Percentiles rank a stretch among this genome's conserved stretches.
phyloP scores from a whole-genome alignment of 2,113 vertebrate species.

The Pionites leucogaster region DNA sequence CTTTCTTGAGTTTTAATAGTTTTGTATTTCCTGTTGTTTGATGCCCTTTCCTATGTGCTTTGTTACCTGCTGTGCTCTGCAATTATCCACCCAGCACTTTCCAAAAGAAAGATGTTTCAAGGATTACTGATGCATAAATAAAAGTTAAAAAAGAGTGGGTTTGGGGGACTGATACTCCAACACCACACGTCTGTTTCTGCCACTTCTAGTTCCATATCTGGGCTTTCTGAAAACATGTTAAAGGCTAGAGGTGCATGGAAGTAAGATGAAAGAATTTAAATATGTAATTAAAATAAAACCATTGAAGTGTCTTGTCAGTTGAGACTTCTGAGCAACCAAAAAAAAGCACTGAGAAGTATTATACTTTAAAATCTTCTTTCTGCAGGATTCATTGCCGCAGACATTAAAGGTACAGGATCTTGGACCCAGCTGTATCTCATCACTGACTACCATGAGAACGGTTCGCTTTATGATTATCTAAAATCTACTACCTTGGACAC shows the following conservation, averaged over 20 bases:
- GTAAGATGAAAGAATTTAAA: background rate
- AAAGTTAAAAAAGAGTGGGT: background rate
- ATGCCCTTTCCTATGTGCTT: background rate
- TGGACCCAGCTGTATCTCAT: constrained; percentile 98
- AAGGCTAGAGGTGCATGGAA: background rate
- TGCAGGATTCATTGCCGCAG: constrained; percentile 94
- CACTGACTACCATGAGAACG: constrained; percentile 96
- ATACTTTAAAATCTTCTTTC: background rate
- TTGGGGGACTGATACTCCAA: background rate
- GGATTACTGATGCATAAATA: background rate
- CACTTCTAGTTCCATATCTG: background rate
- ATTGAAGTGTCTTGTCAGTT: background rate
- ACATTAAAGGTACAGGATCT: constrained; percentile 97
- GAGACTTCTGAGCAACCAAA: background rate
- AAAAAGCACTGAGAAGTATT: background rate
- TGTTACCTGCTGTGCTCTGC: background rate
- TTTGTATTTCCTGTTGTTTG: background rate
- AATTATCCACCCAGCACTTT: background rate
- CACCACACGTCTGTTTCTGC: background rate
- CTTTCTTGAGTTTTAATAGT: background rate
- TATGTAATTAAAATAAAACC: background rate
- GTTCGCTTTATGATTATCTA: constrained; percentile 95
- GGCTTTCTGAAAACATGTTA: background rate
- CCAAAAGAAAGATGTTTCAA: background rate
- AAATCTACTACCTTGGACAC: constrained; percentile 93